Evolutionary conservation across 2,888 invertebrate species (phyloP), one percentile per base, ranked within the genome.

Genomic region (Drosophila mercatorum): DNA sequence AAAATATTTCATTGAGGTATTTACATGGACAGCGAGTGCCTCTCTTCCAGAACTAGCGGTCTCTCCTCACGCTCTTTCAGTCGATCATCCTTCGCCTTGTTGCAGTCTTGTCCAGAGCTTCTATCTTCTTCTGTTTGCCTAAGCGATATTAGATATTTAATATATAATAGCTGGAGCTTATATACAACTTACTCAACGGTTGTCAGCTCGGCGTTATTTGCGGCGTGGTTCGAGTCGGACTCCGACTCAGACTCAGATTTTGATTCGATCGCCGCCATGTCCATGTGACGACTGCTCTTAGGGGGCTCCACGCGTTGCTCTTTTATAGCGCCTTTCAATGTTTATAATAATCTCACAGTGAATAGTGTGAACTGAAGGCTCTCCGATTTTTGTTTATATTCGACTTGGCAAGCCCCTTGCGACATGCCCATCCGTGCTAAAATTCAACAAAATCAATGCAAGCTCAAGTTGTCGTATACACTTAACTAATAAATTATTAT

Each of bases 21-120:
- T 73, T 82, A 90, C 89, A 90, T 75, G 3, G 90, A 90, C 36
- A 90, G 78, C 2, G 91, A 82, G 58, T 90, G 89, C 17, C 91
- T 71, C 26, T 78, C 82, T 40, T 90, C 89, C 34, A 90, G 62
- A 17, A 83, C 82, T 1, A 86, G 77, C 2, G 77, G 88, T 44
- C 82, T 74, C 0, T 76, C 78, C 31, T 83, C 84, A 0, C 53
- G 71, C 2, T 72, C 71, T n/a, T 28, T 73, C 2, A 40, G 5
- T 3, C 17, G 34, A 41, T 22, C 40, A 5, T 58, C 53, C 36
- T 56, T 38, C n/a, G 5, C 28, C 43, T 34, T 34, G 12, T 53
- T 26, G 5, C n/a, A 38, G 4, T 53, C 14, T 34, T 41, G 0
- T n/a, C 10, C 38, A 12, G 17, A 3, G 14, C 10, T 28, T 4